Conservation (phyloP, 1,140 invertebrate genomes). For the Macrocentrus cingulum region DNA sequence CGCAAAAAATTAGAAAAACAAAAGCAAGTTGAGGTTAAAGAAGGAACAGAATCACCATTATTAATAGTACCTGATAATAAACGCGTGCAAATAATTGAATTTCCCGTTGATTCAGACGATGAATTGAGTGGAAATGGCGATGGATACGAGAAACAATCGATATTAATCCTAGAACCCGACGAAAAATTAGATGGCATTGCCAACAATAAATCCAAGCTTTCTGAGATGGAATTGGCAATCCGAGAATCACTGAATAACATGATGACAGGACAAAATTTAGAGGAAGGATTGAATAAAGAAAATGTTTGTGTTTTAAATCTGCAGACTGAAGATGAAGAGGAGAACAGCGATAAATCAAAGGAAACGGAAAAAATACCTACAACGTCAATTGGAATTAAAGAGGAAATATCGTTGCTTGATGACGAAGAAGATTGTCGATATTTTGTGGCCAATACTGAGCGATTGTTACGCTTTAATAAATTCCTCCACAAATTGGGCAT, state of each 20-base stretch:
- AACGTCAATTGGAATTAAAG: background rate
- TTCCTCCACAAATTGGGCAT: slow-evolving; percentile 33
- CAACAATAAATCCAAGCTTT: slow-evolving; percentile 29
- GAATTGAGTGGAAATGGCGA: slow-evolving; percentile 44
- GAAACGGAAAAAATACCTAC: background rate
- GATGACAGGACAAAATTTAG: slow-evolving; percentile 37
- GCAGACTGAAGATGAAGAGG: slow-evolving; percentile 41
- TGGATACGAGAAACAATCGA: slow-evolving; percentile 45
- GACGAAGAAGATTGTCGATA: slow-evolving; percentile 42
- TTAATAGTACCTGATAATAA: slow-evolving; percentile 49
- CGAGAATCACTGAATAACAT: slow-evolving; percentile 42
- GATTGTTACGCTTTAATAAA: slow-evolving; percentile 36
- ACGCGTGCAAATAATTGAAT: slow-evolving; percentile 55
- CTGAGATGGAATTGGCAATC: slow-evolving; percentile 36
- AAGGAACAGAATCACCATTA: slow-evolving; percentile 12
- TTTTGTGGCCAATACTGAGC: slow-evolving; percentile 38
- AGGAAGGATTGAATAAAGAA: slow-evolving; percentile 13
- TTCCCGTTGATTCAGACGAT: slow-evolving; percentile 52
- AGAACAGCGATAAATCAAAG: slow-evolving; percentile 23
- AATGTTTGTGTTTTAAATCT: background rate
- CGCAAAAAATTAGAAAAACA: slow-evolving; percentile 64
- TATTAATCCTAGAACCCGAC: slow-evolving; percentile 39
- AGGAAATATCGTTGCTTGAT: background rate
- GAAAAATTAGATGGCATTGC: no score
- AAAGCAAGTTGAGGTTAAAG: slow-evolving; percentile 58